Conservation (phyloP, 2,113 vertebrate genomes). For the Platysternon megacephalum region DNA sequence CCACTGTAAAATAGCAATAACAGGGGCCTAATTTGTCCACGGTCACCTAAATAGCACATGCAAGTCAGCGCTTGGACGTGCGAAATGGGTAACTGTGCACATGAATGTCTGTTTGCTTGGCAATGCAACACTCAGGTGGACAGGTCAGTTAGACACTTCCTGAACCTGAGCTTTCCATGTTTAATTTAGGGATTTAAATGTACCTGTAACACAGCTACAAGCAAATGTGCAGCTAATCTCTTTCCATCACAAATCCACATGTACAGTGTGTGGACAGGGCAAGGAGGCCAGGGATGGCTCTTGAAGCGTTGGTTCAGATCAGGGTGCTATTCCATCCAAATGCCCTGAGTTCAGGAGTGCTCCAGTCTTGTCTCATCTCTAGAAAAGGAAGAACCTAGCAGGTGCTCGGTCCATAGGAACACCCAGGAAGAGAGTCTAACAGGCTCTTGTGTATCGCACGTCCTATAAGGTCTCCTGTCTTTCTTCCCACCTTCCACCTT, state of each 20-base stretch:
- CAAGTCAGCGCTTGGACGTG: background rate
- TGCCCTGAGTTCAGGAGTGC: background rate
- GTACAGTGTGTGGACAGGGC: background rate
- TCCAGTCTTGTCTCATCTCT: background rate
- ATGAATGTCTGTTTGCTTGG: background rate
- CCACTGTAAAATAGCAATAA: background rate
- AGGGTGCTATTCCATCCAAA: background rate
- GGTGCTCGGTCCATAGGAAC: background rate
- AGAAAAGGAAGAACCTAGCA: background rate
- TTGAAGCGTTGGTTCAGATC: background rate
- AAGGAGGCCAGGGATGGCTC: background rate
- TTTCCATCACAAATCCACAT: background rate
- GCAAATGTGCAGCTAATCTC: background rate
- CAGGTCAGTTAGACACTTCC: background rate
- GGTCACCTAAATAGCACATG: background rate
- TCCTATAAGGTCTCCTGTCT: background rate
- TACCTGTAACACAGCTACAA: background rate
- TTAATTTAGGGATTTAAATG: background rate
- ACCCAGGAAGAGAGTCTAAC: background rate
- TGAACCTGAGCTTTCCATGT: background rate
- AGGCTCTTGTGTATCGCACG: background rate
- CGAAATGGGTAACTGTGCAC: background rate
- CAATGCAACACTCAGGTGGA: background rate
- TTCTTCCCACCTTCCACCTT: background rate
- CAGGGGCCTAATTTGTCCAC: background rate